Base-by-base conservation (phyloP, 1,140 invertebrate species). In the Trissolcus basalis region DNA sequence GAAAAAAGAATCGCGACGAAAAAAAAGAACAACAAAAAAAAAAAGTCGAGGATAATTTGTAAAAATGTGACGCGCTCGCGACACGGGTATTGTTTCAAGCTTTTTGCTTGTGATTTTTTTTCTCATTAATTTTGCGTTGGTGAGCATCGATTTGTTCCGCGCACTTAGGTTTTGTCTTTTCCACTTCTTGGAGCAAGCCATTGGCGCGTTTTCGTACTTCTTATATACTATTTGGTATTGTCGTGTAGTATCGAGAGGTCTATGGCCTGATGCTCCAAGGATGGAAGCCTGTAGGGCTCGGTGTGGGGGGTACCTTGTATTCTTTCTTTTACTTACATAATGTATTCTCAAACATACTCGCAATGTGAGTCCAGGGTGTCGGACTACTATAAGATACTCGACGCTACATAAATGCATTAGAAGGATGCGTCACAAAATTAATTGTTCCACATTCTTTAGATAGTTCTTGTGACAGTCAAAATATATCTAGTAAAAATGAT, bases 271-370 rank as follows among this genome's bases (percentile, higher is more conserved):
- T 80, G 77, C 77, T 81, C 64, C 73, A 78, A 75, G 76, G 74
- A 76, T 74, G 77, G 78, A 80, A 74, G 79, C 48, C 68, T 77
- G 55, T 70, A 70, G 56, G 60, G 50, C 51, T 36, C 44, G 61
- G 65, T 70, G 72, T 71, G 72, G 79, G 80, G 81, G 73, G 76
- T 73, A 79, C 79, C 76, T 64, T 70, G 78, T 81, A 80, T 81
- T 82, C 80, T 63, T 67, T 77, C 77, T 81, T 81, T 82, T 81
- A 75, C 78, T 82, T 83, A 82, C 81, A 83, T 82, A 83, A 82
- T 82, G 80, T 83, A 83, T 82, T 83, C 82, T 82, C 77, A 83
- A 83, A 82, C 79, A 77, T 79, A 81, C 72, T 27, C 19, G 6
- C 19, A 27, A 27, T 27, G 2, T 27, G 2, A 27, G 19, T 27